Evolutionary conservation across 23 tunicate species (phyloP), one percentile per base, ranked within the genome.

Genomic region (Oikopleura vanhoeffeni): DNA sequence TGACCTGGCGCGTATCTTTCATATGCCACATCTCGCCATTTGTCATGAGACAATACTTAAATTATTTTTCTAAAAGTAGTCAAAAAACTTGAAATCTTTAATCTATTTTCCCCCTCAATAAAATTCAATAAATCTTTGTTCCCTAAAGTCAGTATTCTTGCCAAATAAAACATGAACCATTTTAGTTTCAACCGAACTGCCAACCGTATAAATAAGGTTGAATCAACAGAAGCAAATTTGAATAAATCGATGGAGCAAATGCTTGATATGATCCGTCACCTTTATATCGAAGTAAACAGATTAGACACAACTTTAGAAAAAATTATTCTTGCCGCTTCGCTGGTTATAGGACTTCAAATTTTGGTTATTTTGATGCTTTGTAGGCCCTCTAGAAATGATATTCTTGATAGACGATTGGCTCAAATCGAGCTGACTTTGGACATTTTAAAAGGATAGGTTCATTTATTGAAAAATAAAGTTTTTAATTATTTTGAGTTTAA

Each of bases 281-380:
- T 71, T 28, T 71, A 13, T 71, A 24, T 30, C 36, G 79, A 71
- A 71, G 35, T 71, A 3, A 30, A 71, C 32, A 28, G 79, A 71
- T 38, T 71, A 28, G 79, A 71, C 79, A 71, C 79, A 30, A 71
- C 79, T 71, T 30, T 71, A 30, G 79, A 71, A 71, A 71, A 71
- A 71, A 71, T 71, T 13, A 71, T 71, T 30, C 27, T 71, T 38
- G 79, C 79, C 35, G 79, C 34, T 32, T 71, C 79, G 27, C 34
- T 71, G 3, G 79, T 71, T 33, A 71, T 71, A 2, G 79, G 79
- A 4, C 38, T 71, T 24, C 79, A 71, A 71, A 30, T 71, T 18
- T 30, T 71, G 34, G 38, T 30, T 13, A 30, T 71, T 71, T 32
- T 71, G 34, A 2, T 71, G 2, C 79, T 24, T 71, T 71, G 79